Base-by-base conservation (phyloP, 2,797 vertebrate genomes). In the Microchirus variegatus region DNA sequence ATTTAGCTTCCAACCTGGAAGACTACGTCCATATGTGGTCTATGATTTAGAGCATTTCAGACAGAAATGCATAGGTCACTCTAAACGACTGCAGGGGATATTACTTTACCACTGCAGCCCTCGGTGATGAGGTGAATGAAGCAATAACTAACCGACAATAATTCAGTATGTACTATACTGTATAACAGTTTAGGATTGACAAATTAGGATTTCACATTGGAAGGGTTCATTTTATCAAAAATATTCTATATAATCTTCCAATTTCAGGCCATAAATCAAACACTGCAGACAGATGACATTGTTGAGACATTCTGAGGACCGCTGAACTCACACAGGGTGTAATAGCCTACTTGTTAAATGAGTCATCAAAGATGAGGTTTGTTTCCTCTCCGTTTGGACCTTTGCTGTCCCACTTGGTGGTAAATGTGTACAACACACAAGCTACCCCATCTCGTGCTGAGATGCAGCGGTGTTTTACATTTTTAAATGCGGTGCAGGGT, bases 271-370 rank as follows among this genome's bases (percentile, higher is more conserved):
- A 1, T 76, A 62, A 77, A 82, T 86, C 73, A 18, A 86, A 86
- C 66, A 59, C 61, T 62, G 42, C 64, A 63, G 77, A 83, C 66
- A 70, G 80, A 77, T 65, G 68, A 81, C 70, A 72, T 63, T 66
- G 53, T 85, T 66, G 70, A 70, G 64, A 68, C 72, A 48, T 79
- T 88, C 82, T 59, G 47, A 72, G 69, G 44, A 47, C 59, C 61
- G 61, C 80, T 66, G 63, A 70, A 78, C 80, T 84, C 73, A 78
- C 78, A 67, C 53, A 2, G 63, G 51, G 53, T 4, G 17, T 58
- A 73, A 77, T 70, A 60, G 71, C 54, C 52, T 38, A 55, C 43
- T 72, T 83, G 83, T 85, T 82, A 82, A 84, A 87, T 77, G 82
- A 85, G 55, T 88, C 79, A 75, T 78, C 68, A 46, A 19, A 65